phyloP scores from a whole-genome alignment of 2,113 vertebrate genomes.

The Poicephalus gulielmi region DNA sequence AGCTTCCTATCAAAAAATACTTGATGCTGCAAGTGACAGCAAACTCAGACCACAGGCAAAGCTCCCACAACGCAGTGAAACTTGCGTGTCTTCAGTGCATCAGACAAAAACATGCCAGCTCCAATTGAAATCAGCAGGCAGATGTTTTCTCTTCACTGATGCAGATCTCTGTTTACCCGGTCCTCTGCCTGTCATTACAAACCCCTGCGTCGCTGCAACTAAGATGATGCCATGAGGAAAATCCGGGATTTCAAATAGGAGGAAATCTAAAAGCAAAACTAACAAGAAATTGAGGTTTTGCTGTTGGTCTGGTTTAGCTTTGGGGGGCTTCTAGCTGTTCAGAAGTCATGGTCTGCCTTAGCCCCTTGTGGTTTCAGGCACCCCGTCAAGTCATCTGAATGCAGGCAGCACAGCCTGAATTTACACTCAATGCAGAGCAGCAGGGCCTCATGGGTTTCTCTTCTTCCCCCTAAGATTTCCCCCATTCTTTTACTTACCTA shows the following conservation, averaged over 20 bases:
- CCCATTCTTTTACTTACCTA: neutral
- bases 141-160: neutral
- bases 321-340: neutral
- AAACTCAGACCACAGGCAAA: neutral
- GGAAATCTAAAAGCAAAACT: neutral
- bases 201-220: neutral
- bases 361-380: neutral
- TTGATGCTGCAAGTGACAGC: neutral
- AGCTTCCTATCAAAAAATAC: neutral
- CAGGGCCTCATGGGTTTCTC: neutral
- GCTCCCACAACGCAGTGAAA: conserved; percentile 31
- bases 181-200: neutral
- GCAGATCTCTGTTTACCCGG: neutral
- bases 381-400: neutral
- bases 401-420: neutral
- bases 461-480: neutral
- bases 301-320: rapidly evolving
- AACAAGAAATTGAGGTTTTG: neutral
- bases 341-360: neutral
- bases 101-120: neutral
- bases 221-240: neutral
- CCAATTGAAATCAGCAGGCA: neutral
- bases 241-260: neutral
- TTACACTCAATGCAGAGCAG: neutral
- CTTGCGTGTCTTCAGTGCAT: neutral